Base-by-base conservation (phyloP, 2,113 vertebrate species). In the Hystrix brachyura region DNA sequence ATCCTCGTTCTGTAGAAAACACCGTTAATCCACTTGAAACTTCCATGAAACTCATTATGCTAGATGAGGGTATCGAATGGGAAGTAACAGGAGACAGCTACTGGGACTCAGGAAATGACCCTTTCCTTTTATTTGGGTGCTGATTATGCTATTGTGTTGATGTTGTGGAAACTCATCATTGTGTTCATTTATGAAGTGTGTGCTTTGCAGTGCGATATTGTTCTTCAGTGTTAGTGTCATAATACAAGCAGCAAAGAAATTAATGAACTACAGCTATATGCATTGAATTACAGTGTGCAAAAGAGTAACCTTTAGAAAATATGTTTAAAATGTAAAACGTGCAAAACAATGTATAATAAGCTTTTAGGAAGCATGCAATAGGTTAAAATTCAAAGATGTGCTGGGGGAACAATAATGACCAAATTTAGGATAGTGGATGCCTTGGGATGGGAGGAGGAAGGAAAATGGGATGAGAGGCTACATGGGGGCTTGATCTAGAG, bases 201-300 rank as follows among this genome's bases (percentile, higher is more conserved):
- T 0, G 7, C 60, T 91, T 83, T 91, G 83, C 62, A 67, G 38
- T 32, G 29, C 27, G 62, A 51, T 59, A 79, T 34, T 55, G 12
- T 80, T 90, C 43, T 72, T 78, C 43, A 25, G 4, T 46, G 51
- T 87, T 62, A 72, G 34, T 12, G 89, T 79, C 74, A 74, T 3
- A 19, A 87, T 88, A 67, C 67, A 94, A 83, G n/a, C 80, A 53
- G 27, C 48, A 82, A 83, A 76, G 53, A 65, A 89, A 78, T 46
- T 79, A 62, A 81, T 15, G 51, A 32, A 46, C 14, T 1, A 48
- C 34, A 90, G n/a, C 29, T 51, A 53, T 72, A 55, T 76, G 59
- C 34, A 53, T 69, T 94, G 53, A 67, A 67, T 83, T 25, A 18
- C 59, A 12, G n/a, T 32, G 38, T 69, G 7, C 60, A 34, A 53